These are phyloP conservation scores for Sylvilagus bachmani DNA, from an alignment of 2,113 vertebrate species.

Conservation along the genomic window DNA sequence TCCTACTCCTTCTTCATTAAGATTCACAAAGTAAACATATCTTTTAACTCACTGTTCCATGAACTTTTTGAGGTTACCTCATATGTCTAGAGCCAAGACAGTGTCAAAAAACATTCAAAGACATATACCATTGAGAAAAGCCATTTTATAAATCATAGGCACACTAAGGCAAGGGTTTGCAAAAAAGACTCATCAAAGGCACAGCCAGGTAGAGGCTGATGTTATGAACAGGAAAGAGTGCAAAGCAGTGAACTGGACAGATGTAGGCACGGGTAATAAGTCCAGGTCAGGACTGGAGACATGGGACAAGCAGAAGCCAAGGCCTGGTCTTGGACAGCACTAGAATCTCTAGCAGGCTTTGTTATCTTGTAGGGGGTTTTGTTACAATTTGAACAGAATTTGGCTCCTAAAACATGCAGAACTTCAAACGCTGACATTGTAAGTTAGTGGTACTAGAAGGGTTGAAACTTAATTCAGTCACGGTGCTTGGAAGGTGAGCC, in stretches of 20 bases:
- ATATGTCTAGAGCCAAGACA: not conserved
- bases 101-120: not conserved
- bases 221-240: slow-evolving; percentile 40
- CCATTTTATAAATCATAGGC: not conserved
- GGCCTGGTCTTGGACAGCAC: not conserved
- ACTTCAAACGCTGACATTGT: too few species aligned
- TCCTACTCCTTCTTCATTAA: too few species aligned
- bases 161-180: not conserved
- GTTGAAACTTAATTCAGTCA: too few species aligned
- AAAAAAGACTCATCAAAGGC: slow-evolving; percentile 18
- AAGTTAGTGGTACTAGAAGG: too few species aligned
- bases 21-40: too few species aligned
- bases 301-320: slow-evolving; percentile 33
- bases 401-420: too few species aligned
- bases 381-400: too few species aligned
- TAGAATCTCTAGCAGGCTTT: not conserved
- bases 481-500: too few species aligned
- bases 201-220: slow-evolving; percentile 39
- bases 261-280: slow-evolving; percentile 42
- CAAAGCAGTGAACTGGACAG: slow-evolving; percentile 46
- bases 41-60: too few species aligned
- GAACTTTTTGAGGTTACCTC: not conserved
- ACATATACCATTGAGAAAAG: slow-evolving; percentile 4
- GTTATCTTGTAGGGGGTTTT: not conserved
- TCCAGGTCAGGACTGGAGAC: slow-evolving; percentile 44